These are phyloP conservation scores for Perognathus longimembris DNA, from an alignment of 2,113 vertebrate species.

Conservation along the genomic window DNA sequence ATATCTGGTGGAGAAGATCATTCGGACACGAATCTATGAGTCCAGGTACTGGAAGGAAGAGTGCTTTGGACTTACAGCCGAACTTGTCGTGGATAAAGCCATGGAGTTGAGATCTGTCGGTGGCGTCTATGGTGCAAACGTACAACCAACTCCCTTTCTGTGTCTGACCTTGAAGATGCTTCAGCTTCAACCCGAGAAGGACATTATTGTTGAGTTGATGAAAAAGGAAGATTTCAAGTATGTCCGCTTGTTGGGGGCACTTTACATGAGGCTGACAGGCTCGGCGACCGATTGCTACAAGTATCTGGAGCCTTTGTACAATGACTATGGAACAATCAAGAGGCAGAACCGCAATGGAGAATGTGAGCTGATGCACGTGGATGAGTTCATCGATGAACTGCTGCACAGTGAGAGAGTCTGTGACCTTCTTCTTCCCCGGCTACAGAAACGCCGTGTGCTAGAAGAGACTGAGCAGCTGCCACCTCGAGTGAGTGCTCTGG, in stretches of 20 bases:
- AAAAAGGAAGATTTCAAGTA: slow-evolving; percentile 99
- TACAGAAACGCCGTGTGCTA: slow-evolving; percentile 86
- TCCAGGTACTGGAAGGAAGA: slow-evolving; percentile 99
- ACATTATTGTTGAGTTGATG: slow-evolving; percentile 99
- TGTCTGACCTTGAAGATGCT: slow-evolving; percentile 98
- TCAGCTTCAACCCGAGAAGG: slow-evolving; percentile 98
- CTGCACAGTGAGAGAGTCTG: slow-evolving; percentile 95
- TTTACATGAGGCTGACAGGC: slow-evolving; percentile 97
- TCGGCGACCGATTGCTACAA: slow-evolving; percentile 99
- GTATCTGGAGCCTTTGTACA: slow-evolving; percentile 97
- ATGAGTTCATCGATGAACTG: slow-evolving; percentile 97
- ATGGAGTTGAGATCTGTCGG: slow-evolving; percentile 97
- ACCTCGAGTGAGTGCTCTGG: too few species aligned
- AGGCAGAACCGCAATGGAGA: slow-evolving; percentile 98
- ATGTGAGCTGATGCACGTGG: slow-evolving; percentile 98
- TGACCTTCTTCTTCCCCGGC: slow-evolving; percentile 96
- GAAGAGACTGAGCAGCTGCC: too few species aligned
- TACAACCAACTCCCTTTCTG: slow-evolving; percentile 97
- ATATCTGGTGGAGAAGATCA: slow-evolving; percentile 98
- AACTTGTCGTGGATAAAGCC: slow-evolving; percentile 98
- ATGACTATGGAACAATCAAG: slow-evolving; percentile 98
- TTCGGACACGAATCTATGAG: slow-evolving; percentile 96
- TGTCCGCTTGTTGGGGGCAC: slow-evolving; percentile 94
- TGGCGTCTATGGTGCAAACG: slow-evolving; percentile 97
- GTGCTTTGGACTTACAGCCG: slow-evolving; percentile 98